These are phyloP conservation scores for Hypsopygia costalis DNA, from an alignment of 2,888 invertebrate genomes.

Conservation along the genomic window DNA sequence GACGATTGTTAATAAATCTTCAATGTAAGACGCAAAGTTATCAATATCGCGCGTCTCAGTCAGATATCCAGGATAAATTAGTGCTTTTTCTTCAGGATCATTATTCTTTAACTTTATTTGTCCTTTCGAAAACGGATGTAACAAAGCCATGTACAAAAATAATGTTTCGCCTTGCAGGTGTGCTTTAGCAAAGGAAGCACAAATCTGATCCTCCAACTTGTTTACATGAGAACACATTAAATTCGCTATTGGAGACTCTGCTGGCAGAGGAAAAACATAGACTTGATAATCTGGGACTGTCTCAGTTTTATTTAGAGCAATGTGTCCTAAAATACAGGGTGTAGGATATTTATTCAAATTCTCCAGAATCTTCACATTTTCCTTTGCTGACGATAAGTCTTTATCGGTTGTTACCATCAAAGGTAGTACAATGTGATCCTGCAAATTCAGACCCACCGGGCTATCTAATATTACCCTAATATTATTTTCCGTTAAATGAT, in stretches of 20 bases:
- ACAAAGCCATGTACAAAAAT: slow-evolving; percentile 25
- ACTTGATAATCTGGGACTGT: slow-evolving; percentile 44
- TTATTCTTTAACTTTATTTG: slow-evolving; percentile 31
- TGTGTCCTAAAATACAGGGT: slow-evolving; percentile 35
- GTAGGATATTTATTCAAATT: slow-evolving; percentile 37
- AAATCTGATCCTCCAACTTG: slow-evolving; percentile 28
- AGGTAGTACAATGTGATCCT: slow-evolving; percentile 43
- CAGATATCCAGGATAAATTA: slow-evolving; percentile 35
- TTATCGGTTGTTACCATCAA: slow-evolving; percentile 31
- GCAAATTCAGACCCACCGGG: slow-evolving; percentile 44
- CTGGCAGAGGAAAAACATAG: slow-evolving; percentile 23
- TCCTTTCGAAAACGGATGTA: slow-evolving; percentile 42
- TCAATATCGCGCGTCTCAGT: slow-evolving; percentile 29
- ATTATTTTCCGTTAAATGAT: slow-evolving; percentile 30
- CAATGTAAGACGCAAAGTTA: slow-evolving; percentile 23
- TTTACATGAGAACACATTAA: slow-evolving; percentile 31
- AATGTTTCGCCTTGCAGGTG: slow-evolving; percentile 21
- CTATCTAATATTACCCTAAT: slow-evolving; percentile 33
- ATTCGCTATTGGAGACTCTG: slow-evolving; percentile 25
- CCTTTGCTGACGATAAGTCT: slow-evolving; percentile 16
- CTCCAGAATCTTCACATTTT: slow-evolving; percentile 23
- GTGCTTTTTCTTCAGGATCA: slow-evolving; percentile 32
- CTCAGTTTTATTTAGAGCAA: slow-evolving; percentile 33
- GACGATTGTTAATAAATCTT: slow-evolving; percentile 24
- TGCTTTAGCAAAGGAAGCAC: slow-evolving; percentile 26